phyloP scores from a whole-genome alignment of 2,797 vertebrate species.

The Microctenopoma stevenorrisi region DNA sequence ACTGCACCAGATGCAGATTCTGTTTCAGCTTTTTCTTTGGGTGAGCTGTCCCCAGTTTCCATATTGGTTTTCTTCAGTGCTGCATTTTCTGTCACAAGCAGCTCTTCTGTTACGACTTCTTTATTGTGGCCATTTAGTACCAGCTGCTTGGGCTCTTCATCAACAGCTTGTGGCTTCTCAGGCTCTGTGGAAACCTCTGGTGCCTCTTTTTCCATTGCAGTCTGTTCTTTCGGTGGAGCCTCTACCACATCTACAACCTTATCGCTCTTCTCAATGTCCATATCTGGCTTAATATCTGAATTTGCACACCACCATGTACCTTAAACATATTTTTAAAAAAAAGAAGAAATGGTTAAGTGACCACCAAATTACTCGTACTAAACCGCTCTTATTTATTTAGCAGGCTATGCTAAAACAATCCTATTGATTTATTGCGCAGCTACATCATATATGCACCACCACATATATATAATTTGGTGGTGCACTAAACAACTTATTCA shows the following conservation, averaged over 20 bases:
- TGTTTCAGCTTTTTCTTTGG: constrained; percentile 34
- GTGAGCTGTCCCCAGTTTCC: constrained; percentile 8
- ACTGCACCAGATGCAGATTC: constrained; percentile 9
- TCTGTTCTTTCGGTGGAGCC: constrained; percentile 57
- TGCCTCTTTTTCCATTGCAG: constrained; percentile 61
- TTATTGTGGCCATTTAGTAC: constrained; percentile 41
- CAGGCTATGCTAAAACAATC: background rate
- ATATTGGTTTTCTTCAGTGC: background rate
- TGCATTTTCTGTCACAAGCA: constrained; percentile 33
- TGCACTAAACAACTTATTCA: background rate
- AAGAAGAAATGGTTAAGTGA: background rate
- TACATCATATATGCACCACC: background rate
- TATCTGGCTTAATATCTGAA: constrained; percentile 61
- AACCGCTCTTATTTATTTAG: background rate
- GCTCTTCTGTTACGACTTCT: constrained; percentile 24
- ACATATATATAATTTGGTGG: no score
- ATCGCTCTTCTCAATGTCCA: constrained; percentile 75
- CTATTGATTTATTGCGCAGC: background rate
- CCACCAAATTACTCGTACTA: background rate
- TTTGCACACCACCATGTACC: constrained; percentile 64
- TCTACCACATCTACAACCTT: constrained; percentile 67
- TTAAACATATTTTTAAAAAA: constrained; percentile 21
- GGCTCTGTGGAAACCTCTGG: constrained; percentile 50
- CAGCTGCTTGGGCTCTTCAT: constrained; percentile 41
- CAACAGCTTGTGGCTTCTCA: constrained; percentile 70